Evolutionary conservation across 2,888 invertebrate genomes (phyloP).

Genomic region (Parochlus steinenii): DNA sequence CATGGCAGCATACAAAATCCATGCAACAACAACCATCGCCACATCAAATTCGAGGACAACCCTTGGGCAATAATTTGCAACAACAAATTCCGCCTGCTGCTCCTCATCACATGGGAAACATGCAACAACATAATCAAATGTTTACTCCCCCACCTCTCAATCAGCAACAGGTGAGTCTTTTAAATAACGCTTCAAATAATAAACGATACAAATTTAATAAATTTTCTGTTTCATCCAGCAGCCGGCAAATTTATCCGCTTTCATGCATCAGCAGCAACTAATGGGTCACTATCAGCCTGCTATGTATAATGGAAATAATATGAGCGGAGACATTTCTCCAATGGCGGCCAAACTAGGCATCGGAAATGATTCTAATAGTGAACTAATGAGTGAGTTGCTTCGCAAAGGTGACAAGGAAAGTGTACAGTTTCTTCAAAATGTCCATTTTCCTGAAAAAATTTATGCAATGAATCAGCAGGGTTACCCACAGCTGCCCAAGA

Average conservation of each 20-base stretch:
- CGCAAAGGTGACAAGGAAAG: constrained; percentile 29
- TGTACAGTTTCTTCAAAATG: constrained; percentile 41
- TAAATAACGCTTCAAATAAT: constrained; percentile 3
- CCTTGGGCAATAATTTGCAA: too few relatives aligned
- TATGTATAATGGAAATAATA: constrained; percentile 11
- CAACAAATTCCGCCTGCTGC: constrained; percentile 1
- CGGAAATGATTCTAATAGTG: too few relatives aligned
- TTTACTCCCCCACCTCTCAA: constrained; percentile 5
- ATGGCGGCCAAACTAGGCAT: too few relatives aligned
- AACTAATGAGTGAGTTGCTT: too few relatives aligned
- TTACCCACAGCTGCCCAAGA: constrained; percentile 16
- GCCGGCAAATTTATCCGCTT: too few relatives aligned
- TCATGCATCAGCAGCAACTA: too few relatives aligned
- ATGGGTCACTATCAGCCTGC: too few relatives aligned
- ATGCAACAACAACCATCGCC: constrained; percentile 10
- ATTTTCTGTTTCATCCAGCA: too few relatives aligned
- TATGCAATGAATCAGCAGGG: constrained; percentile 19
- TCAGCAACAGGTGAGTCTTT: constrained; percentile 1
- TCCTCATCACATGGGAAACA: constrained; percentile 1
- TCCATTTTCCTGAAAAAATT: constrained; percentile 34
- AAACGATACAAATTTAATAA: too few relatives aligned
- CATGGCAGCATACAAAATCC: too few relatives aligned
- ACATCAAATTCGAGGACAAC: constrained; percentile 10
- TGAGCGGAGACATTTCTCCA: constrained; percentile 1
- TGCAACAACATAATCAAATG: constrained; percentile 9